A percentile compares a stretch with the other conserved stretches of the same genome.
These are phyloP conservation scores for Deroplatys truncata DNA, from an alignment of 2,888 invertebrate species.

Conservation along the genomic window DNA sequence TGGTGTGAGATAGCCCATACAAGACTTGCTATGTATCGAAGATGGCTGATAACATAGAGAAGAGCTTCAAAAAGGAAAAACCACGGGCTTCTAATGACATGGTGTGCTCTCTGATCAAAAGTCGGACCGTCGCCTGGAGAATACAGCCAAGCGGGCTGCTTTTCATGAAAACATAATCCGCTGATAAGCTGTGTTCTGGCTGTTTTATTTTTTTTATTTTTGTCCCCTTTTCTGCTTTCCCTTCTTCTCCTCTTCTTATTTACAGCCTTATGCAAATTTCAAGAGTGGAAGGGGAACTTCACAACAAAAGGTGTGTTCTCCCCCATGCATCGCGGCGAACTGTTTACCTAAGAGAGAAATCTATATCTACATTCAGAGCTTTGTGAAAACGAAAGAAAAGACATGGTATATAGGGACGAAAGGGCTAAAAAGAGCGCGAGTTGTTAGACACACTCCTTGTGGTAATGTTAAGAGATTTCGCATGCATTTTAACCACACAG, in stretches of 20 bases:
- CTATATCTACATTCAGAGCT: background rate
- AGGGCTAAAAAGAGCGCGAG: background rate
- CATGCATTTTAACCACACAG: background rate
- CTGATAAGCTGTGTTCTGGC: background rate
- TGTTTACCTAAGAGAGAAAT: background rate
- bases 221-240: background rate
- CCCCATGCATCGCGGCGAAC: background rate
- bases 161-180: background rate
- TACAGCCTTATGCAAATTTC: background rate
- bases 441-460: background rate
- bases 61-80: background rate
- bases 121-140: background rate
- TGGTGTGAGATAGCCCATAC: background rate
- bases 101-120: background rate
- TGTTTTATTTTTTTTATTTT: background rate
- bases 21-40: background rate
- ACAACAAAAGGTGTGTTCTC: background rate
- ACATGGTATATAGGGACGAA: background rate
- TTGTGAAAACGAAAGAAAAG: background rate
- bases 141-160: background rate
- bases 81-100: background rate
- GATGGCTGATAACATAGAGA: slow-evolving; percentile 1
- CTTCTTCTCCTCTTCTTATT: background rate
- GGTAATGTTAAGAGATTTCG: background rate
- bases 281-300: background rate